Evolutionary conservation across 2,888 invertebrate genomes (phyloP).

Genomic region (Rhingia rostrata): DNA sequence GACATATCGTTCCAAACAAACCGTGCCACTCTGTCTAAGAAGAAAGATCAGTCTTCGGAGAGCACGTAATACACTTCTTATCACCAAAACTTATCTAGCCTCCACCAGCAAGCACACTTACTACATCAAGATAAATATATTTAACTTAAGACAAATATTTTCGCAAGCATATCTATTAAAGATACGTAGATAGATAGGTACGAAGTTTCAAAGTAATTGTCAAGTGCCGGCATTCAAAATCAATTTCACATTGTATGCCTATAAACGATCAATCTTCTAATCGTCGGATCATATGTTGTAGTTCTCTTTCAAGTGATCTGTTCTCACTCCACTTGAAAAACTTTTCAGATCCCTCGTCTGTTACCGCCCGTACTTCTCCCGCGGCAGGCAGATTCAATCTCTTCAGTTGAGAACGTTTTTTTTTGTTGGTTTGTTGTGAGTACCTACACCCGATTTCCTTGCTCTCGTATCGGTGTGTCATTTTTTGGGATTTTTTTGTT

Average conservation of each 20-base stretch:
- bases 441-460: conserved; percentile 29
- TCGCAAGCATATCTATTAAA: neutral
- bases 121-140: conserved; percentile 3
- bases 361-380: conserved; percentile 18
- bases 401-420: conserved; percentile 25
- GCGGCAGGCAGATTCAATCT: conserved; percentile 1
- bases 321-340: conserved; percentile 28
- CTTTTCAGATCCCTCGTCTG: conserved; percentile 31
- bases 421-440: neutral
- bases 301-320: conserved; percentile 22
- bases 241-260: neutral
- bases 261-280: conserved; percentile 3
- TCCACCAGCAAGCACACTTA: conserved; percentile 4
- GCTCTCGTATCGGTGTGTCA: conserved; percentile 31
- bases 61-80: conserved; percentile 16
- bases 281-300: neutral
- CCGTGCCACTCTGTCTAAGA: neutral
- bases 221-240: neutral
- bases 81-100: conserved; percentile 31
- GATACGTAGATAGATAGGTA: neutral
- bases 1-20: conserved; percentile 33
- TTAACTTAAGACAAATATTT: neutral
- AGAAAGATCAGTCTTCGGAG: neutral
- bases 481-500: conserved; percentile 30
- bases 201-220: neutral